phyloP scores from a whole-genome alignment of 2,113 vertebrate species.

The Ascaphus truei region DNA sequence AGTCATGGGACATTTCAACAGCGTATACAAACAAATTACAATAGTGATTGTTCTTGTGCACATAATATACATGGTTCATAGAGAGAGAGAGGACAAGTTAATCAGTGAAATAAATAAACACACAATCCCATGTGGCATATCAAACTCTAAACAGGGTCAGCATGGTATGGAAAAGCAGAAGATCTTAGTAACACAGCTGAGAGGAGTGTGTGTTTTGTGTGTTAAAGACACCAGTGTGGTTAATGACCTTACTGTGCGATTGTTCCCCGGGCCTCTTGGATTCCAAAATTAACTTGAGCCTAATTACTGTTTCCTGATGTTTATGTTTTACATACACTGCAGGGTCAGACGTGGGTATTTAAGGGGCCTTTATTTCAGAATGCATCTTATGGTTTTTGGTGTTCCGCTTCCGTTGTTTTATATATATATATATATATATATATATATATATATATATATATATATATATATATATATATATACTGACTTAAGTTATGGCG shows the following conservation, averaged over 20 bases:
- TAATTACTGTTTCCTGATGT: slow-evolving; percentile 88
- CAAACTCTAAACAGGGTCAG: not conserved
- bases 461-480: too few species aligned
- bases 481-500: too few species aligned
- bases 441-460: too few species aligned
- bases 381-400: not conserved
- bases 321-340: slow-evolving; percentile 81
- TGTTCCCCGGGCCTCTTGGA: slow-evolving; percentile 67
- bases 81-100: slow-evolving; percentile 5
- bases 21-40: not conserved
- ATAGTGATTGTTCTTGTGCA: not conserved
- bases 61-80: slow-evolving; percentile 1
- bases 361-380: not conserved
- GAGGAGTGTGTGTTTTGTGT: slow-evolving; percentile 47
- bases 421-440: too few species aligned
- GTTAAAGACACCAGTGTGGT: slow-evolving; percentile 63
- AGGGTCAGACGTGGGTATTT: slow-evolving; percentile 61
- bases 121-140: not conserved
- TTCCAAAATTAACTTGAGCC: slow-evolving; percentile 68
- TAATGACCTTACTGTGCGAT: slow-evolving; percentile 72
- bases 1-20: not conserved
- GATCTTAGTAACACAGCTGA: slow-evolving; percentile 40
- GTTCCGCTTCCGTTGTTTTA: too few species aligned
- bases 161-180: not conserved
- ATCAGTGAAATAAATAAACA: slow-evolving; percentile 24